Evolutionary conservation across 2,113 vertebrate genomes (phyloP), one percentile per base, ranked within the genome.

Genomic region (Anhinga anhinga): DNA sequence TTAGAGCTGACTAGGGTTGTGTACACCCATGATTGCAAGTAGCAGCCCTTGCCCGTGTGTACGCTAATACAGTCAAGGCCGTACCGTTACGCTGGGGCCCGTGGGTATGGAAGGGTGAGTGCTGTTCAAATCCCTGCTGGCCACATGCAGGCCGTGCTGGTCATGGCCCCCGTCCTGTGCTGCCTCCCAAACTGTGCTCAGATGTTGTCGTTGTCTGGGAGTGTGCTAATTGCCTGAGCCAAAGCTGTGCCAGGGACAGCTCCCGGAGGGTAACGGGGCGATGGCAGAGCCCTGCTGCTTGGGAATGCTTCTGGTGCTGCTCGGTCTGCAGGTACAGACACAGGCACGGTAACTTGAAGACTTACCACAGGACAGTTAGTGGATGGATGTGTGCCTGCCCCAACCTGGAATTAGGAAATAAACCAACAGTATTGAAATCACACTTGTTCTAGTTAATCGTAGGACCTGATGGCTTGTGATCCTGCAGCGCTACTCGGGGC

Each of bases 321-420:
- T 27, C 7, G 2, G 18, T 2, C 44, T 30, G 42, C 19, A 3
- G 44, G 26, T 12, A 4, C 9, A 3, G 47, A 6, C 50, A 1
- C 2, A 3, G 34, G 27, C 17, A 2, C 15, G 2, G 14, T 32
- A 4, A 7, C 50, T 38, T 25, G 11, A 22, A 45, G 29, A 10
- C 50, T 27, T 13, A 8, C 2, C 34, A 5, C 62, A 9, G 0
- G 45, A 10, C 0, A 1, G 13, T 6, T 19, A 2, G 19, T 2
- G 8, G 40, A 5, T n/a, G n/a, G 29, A 19, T 1, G 8, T 10
- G 38, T 47, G 40, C 40, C 49, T 40, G 62, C 71, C 62, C 15
- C 40, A 22, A 1, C 8, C n/a, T 27, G 71, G 36, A 47, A 42
- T 8, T 5, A 8, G 25, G 52, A 25, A 5, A 10, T 15, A 30